These are phyloP conservation scores for Neosilurus mollespiculum DNA, from an alignment of 2,797 vertebrate species.

Conservation along the genomic window DNA sequence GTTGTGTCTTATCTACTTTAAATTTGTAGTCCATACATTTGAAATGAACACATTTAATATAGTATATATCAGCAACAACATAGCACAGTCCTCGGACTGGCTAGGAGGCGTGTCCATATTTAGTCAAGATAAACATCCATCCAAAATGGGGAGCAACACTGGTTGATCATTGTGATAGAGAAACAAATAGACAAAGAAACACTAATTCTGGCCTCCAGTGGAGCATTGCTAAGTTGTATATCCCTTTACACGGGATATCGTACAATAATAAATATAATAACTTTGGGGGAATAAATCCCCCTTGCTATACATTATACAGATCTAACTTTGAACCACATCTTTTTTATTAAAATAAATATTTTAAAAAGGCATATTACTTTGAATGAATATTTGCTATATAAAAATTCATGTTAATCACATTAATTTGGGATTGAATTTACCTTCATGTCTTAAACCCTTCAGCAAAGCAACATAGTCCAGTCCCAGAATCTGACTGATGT, in stretches of 20 bases:
- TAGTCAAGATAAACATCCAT: neutral
- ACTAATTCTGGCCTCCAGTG: too few species aligned
- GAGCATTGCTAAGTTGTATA: too few species aligned
- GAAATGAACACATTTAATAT: neutral
- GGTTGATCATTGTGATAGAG: too few species aligned
- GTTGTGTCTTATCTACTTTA: neutral
- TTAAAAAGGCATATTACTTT: neutral
- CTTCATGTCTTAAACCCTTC: constrained; percentile 91
- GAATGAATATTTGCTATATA: neutral
- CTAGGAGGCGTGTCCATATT: neutral
- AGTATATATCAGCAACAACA: neutral
- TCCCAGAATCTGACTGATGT: constrained; percentile 84
- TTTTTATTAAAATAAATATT: neutral
- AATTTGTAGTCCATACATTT: neutral
- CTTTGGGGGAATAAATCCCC: neutral
- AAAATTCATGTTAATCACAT: neutral
- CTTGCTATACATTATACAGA: neutral
- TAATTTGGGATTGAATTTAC: constrained; percentile 59
- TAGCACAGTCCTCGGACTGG: neutral
- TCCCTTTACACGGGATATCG: too few species aligned
- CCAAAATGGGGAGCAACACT: neutral
- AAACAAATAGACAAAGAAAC: too few species aligned
- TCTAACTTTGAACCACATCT: neutral
- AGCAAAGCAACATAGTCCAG: constrained; percentile 88
- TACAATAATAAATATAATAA: neutral